Evolutionary conservation across 2,113 vertebrate species (phyloP).

Genomic region (Gnathonemus echidnorhynchus): DNA sequence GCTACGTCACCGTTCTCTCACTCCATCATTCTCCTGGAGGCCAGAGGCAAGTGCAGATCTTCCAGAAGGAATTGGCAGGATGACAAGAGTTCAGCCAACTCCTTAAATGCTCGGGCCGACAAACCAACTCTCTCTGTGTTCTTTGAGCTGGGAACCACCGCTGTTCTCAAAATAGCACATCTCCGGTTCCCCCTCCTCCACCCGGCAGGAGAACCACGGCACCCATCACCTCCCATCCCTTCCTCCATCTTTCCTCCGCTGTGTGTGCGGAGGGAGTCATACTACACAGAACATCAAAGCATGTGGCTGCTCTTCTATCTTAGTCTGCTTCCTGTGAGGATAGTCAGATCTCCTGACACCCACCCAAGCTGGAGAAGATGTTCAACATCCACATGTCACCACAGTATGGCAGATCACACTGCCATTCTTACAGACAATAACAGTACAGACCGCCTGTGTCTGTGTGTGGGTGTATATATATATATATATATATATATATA

Average conservation of each 20-base stretch:
- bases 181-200: neutral
- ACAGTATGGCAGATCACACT: neutral
- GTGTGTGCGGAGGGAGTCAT: slow-evolving; percentile 23
- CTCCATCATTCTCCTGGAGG: neutral
- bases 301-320: slow-evolving; percentile 18
- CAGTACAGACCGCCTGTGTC: neutral
- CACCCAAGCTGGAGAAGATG: neutral
- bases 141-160: neutral
- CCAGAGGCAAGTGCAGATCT: neutral
- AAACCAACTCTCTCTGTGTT: neutral
- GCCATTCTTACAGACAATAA: neutral
- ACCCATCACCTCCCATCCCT: neutral
- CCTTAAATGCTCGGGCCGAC: neutral
- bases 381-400: neutral
- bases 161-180: neutral
- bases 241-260: neutral
- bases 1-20: neutral
- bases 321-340: slow-evolving; percentile 33
- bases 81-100: neutral
- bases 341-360: slow-evolving; percentile 14
- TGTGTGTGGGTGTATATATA: neutral
- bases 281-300: slow-evolving; percentile 21
- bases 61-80: neutral
- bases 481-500: neutral
- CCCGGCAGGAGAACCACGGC: neutral